A percentile compares a stretch with the other conserved stretches of the same genome.
Conservation (phyloP, 2,797 vertebrate species). For the Cottoperca gobio region DNA sequence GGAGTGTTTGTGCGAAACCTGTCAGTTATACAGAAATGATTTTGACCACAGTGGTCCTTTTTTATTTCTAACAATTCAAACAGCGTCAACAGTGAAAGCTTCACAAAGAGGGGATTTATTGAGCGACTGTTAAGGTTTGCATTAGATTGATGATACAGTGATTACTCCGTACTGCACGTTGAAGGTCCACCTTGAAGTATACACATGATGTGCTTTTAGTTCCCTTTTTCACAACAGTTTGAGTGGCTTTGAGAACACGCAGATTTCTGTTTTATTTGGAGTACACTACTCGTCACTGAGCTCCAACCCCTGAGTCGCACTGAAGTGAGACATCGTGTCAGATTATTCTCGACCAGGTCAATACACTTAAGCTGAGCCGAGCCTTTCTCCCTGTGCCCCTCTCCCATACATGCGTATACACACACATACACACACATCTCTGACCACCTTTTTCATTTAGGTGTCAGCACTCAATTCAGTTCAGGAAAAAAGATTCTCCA, state of each 20-base stretch:
- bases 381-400: constrained; percentile 26
- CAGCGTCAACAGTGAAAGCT: background rate
- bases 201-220: background rate
- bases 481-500: constrained; percentile 3
- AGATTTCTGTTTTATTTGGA: background rate
- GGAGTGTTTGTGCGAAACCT: background rate
- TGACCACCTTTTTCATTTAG: constrained; percentile 3
- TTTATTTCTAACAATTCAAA: background rate
- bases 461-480: constrained; percentile 47
- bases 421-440: background rate
- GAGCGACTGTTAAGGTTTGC: background rate
- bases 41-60: constrained; percentile 15
- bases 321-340: constrained; percentile 32
- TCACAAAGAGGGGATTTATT: background rate
- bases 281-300: no score
- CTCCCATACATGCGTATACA: background rate
- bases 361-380: constrained; percentile 40
- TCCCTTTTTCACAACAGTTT: background rate
- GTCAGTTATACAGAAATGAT: background rate
- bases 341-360: constrained; percentile 43
- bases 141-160: background rate
- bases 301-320: no score
- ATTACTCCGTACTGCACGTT: background rate
- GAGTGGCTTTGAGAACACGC: background rate
- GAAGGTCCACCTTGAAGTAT: background rate